phyloP scores from a whole-genome alignment of 2,113 vertebrate genomes.

The Telmatochromis brichardi region DNA sequence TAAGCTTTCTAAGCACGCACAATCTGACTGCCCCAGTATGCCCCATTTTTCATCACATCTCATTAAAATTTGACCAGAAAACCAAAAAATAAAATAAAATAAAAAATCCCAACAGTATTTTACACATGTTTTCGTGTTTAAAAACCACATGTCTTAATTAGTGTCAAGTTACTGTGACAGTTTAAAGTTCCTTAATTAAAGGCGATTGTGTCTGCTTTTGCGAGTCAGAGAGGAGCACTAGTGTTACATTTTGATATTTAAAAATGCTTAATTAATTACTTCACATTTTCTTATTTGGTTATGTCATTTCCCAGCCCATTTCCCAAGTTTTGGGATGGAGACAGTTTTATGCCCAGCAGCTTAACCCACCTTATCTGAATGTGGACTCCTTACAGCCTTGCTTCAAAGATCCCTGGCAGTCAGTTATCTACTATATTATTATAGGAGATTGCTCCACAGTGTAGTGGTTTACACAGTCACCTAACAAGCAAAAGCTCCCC shows the following conservation, averaged over 20 bases:
- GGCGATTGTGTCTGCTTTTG: background rate
- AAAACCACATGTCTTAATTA: background rate
- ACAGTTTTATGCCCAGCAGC: background rate
- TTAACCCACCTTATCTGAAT: background rate
- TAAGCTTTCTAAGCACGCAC: background rate
- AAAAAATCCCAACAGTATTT: background rate
- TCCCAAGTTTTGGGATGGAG: background rate
- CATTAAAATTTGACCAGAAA: background rate
- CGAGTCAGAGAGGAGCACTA: background rate
- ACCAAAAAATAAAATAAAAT: background rate
- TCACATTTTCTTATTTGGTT: background rate
- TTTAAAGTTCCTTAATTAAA: background rate
- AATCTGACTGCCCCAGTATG: background rate
- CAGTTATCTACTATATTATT: background rate
- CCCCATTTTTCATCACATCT: background rate
- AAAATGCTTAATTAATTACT: background rate
- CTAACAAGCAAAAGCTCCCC: background rate
- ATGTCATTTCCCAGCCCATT: background rate
- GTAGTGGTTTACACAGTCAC: background rate
- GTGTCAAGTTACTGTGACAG: background rate
- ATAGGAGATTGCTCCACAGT: background rate
- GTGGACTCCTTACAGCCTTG: background rate
- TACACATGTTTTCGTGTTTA: background rate
- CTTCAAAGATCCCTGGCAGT: background rate
- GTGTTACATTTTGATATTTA: background rate